These are phyloP conservation scores for Formica selysi DNA, from an alignment of 1,140 invertebrate species.

Conservation along the genomic window DNA sequence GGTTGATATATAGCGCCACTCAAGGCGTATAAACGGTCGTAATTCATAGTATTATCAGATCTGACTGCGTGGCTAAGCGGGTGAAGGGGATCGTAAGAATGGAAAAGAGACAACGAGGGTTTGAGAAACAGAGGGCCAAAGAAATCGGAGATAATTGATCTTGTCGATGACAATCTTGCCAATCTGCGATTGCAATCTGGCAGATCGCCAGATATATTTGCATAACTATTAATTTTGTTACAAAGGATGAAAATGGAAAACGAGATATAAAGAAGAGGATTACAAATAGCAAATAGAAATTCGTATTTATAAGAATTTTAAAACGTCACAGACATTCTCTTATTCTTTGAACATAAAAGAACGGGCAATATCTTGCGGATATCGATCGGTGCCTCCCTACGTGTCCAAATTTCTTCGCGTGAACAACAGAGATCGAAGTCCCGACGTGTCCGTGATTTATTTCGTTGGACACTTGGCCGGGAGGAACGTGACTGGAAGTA, in stretches of 20 bases:
- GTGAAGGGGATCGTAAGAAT: constrained; percentile 58
- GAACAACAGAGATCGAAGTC: constrained; percentile 63
- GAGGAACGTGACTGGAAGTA: constrained; percentile 78
- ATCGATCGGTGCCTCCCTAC: neutral
- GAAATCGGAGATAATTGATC: constrained; percentile 15
- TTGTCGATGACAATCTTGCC: constrained; percentile 8
- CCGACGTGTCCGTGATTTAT: constrained; percentile 71
- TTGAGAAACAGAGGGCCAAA: constrained; percentile 4
- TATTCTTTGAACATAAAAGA: constrained; percentile 1
- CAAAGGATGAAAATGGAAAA: neutral
- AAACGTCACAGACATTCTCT: constrained; percentile 1
- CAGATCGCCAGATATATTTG: neutral
- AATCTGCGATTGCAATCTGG: constrained; percentile 2
- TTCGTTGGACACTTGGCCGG: constrained; percentile 66
- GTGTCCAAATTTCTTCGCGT: constrained; percentile 46
- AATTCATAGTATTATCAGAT: constrained; percentile 79
- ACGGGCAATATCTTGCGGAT: constrained; percentile 24
- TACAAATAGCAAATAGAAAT: neutral
- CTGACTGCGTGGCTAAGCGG: constrained; percentile 68
- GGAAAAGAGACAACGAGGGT: constrained; percentile 28
- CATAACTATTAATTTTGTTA: neutral
- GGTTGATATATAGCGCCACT: constrained; percentile 75
- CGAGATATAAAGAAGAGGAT: neutral
- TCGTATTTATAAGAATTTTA: constrained; percentile 1
- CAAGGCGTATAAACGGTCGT: constrained; percentile 75